Conservation (phyloP, 35 echinoderm and acorn worm species). For the Apostichopus japonicus region DNA sequence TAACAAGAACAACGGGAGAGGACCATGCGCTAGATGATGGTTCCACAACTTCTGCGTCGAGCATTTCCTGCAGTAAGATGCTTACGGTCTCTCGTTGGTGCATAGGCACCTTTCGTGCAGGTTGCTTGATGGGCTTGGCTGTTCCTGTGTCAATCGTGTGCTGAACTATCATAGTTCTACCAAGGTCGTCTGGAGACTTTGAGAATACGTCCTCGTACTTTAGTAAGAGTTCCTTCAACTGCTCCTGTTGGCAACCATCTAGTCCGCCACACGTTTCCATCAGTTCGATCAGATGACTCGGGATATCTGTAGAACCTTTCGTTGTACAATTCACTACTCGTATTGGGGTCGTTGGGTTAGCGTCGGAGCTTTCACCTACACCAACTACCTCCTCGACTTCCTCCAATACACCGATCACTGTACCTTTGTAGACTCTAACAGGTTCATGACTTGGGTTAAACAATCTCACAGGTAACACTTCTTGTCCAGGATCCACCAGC, state of each 20-base stretch:
- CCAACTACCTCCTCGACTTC: not conserved
- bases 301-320: not conserved
- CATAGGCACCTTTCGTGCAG: conserved; percentile 3
- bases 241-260: not conserved
- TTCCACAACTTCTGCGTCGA: conserved; percentile 39
- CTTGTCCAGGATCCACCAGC: conserved; percentile 24
- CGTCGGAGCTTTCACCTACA: not conserved
- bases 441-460: too few relatives aligned
- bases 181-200: conserved; percentile 30
- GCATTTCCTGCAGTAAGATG: conserved; percentile 61
- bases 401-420: not conserved
- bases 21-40: conserved; percentile 72
- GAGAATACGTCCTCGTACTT: conserved; percentile 39
- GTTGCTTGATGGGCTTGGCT: conserved; percentile 50
- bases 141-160: conserved; percentile 59
- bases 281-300: not conserved
- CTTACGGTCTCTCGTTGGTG: conserved; percentile 46
- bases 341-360: not conserved
- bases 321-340: not conserved
- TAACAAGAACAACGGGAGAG: conserved; percentile 65
- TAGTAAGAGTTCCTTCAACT: not conserved
- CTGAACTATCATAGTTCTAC: conserved; percentile 35
- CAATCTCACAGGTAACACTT: too few relatives aligned
- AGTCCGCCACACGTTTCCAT: not conserved
- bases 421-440: conserved; percentile 19